A percentile compares a stretch with the other conserved stretches of the same genome.
Conservation (phyloP, 2,888 invertebrate species). For the Microchrysa polita region DNA sequence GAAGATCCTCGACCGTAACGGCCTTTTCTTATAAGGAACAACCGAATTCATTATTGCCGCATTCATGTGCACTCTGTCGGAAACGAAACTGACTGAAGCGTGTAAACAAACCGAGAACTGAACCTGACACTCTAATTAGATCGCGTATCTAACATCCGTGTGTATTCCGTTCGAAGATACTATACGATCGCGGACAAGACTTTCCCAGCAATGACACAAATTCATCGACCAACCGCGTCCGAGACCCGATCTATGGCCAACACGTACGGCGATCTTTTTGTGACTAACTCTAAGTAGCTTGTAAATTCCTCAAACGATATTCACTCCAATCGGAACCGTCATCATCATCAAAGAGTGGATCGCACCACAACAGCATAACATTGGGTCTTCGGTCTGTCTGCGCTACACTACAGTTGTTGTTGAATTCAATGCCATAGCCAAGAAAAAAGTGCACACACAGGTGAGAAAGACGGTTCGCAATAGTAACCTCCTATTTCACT, state of each 20-base stretch:
- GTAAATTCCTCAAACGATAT: conserved; percentile 48
- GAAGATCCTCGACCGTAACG: conserved; percentile 21
- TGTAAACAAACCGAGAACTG: conserved; percentile 9
- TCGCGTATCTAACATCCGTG: not conserved
- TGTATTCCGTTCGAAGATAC: not conserved
- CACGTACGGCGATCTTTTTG: conserved; percentile 50
- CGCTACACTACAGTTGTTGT: too few species aligned
- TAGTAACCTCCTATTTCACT: too few species aligned
- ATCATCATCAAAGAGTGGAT: too few species aligned
- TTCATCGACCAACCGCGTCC: not conserved
- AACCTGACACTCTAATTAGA: conserved; percentile 25
- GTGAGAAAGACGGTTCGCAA: too few species aligned
- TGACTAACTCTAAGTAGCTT: conserved; percentile 48
- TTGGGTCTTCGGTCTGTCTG: too few species aligned
- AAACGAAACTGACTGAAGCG: conserved; percentile 12
- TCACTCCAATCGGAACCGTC: too few species aligned
- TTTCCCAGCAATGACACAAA: not conserved
- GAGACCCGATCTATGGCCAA: conserved; percentile 29
- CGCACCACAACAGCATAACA: too few species aligned
- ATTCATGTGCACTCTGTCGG: conserved; percentile 8
- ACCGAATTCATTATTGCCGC: conserved; percentile 3
- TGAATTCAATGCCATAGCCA: too few species aligned
- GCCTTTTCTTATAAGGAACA: conserved; percentile 20
- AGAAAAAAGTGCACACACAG: too few species aligned
- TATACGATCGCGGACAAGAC: not conserved